These are phyloP conservation scores for Yponomeuta cagnagella DNA, from an alignment of 2,888 invertebrate genomes.

Conservation along the genomic window DNA sequence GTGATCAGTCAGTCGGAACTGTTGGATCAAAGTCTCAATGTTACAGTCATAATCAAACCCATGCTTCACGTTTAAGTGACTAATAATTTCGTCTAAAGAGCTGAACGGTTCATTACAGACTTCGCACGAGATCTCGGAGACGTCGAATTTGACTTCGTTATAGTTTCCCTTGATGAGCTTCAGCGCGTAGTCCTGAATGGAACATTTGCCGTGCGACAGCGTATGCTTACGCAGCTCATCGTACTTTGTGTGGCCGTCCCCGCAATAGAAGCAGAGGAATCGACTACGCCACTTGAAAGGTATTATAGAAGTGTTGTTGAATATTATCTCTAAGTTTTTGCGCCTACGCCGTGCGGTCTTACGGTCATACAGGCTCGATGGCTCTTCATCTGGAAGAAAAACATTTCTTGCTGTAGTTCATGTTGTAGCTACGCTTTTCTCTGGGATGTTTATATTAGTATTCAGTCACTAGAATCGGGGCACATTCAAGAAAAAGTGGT, in stretches of 20 bases:
- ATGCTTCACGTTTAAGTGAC: slow-evolving; percentile 15
- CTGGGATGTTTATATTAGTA: background rate
- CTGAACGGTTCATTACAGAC: slow-evolving; percentile 12
- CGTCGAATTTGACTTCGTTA: slow-evolving; percentile 17
- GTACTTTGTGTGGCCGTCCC: slow-evolving; percentile 16
- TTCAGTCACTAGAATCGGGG: background rate
- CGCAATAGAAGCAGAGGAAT: slow-evolving; percentile 18
- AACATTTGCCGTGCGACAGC: slow-evolving; percentile 13
- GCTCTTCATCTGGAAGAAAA: slow-evolving; percentile 15
- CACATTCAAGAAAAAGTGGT: background rate
- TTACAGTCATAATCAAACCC: slow-evolving; percentile 15
- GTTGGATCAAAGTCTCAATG: slow-evolving; percentile 11
- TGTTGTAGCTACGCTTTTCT: background rate
- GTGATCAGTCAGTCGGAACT: slow-evolving; percentile 14
- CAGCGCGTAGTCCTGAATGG: slow-evolving; percentile 12
- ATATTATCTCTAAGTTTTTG: slow-evolving; percentile 58
- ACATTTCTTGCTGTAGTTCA: slow-evolving; percentile 12
- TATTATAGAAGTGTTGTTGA: slow-evolving; percentile 58
- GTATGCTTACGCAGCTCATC: slow-evolving; percentile 15
- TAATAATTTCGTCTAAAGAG: slow-evolving; percentile 7
- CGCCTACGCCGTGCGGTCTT: slow-evolving; percentile 48
- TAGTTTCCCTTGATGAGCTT: slow-evolving; percentile 16
- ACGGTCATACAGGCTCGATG: slow-evolving; percentile 39
- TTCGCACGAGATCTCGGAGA: slow-evolving; percentile 15
- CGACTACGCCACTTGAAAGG: slow-evolving; percentile 14